Percentiles rank a stretch among this genome's conserved stretches.
phyloP scores from a whole-genome alignment of 2,113 vertebrate species.

The Pungitius pungitius region DNA sequence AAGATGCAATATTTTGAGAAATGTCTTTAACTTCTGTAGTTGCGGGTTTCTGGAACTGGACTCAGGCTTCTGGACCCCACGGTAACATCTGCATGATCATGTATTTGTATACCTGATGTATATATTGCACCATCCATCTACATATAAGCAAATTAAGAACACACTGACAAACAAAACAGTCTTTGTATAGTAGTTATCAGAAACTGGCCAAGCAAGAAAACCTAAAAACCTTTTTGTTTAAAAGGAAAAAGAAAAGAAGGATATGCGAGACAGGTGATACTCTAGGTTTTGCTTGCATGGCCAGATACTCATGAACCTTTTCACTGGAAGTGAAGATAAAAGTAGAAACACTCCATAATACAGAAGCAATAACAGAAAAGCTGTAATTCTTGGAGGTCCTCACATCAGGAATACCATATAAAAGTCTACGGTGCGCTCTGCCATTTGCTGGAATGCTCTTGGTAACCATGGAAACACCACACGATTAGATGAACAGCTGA shows the following conservation, averaged over 20 bases:
- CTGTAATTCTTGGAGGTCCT: background rate
- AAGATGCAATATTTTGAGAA: background rate
- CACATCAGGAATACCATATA: constrained; percentile 41
- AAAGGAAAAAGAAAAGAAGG: background rate
- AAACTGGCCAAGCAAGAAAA: constrained; percentile 24
- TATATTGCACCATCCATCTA: constrained; percentile 62
- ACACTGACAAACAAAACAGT: constrained; percentile 20
- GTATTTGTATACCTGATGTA: constrained; percentile 75
- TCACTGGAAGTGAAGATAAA: constrained; percentile 6
- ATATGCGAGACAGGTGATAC: constrained; percentile 5
- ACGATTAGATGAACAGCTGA: constrained; percentile 2
- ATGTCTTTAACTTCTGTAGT: background rate
- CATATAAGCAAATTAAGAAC: constrained; percentile 13
- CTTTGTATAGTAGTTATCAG: background rate
- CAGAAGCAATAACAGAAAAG: constrained; percentile 12
- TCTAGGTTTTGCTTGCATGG: constrained; percentile 14
- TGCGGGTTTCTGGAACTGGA: constrained; percentile 5
- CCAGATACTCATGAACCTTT: constrained; percentile 2
- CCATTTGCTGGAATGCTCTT: background rate
- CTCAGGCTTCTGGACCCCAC: constrained; percentile 47
- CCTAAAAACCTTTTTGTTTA: background rate
- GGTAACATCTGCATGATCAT: constrained; percentile 65
- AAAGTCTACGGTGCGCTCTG: constrained; percentile 17
- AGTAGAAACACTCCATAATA: constrained; percentile 9
- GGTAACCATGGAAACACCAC: constrained; percentile 34